Evolutionary conservation across 1,140 invertebrate genomes (phyloP), one percentile per base, ranked within the genome.

Genomic region (Temnothorax nylanderi): DNA sequence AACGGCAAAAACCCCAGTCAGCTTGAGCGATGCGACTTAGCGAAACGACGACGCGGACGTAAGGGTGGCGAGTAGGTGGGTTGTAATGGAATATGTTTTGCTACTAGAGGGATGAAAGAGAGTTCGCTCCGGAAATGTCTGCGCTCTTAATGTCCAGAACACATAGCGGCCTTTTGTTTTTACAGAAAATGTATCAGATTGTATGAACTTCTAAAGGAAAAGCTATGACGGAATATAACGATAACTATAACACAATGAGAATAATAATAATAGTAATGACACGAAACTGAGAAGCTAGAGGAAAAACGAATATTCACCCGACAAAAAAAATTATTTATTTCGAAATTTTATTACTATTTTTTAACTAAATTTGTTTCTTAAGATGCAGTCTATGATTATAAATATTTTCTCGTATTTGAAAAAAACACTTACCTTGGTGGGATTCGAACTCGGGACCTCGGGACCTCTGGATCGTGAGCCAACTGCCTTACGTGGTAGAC

Each of bases 61-160:
- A 26, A 37, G 58, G 60, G 18, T 56, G 11, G 60, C 18, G 44
- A 60, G 71, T 54, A 44, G 47, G 34, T 26, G 26, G 21, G 67
- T 54, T 75, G 49, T 87, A 82, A 89, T 87, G 87, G 56, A 71
- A 77, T 78, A 41, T 77, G 85, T 90, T 90, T 89, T 90, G 87
- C 71, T 62, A 34, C 64, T 7, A 37, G 16, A 47, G n/a, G 5
- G 4, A 37, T 34, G 72, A 60, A 89, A 41, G 34, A 89, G 60
- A 54, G 47, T 64, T 32, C n/a, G 81, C 51, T 47, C 34, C 47
- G 51, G 69, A 84, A 84, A 84, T 16, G 44, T 84, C 69, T 26
- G 80, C 18, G 41, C 54, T 84, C 80, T 84, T 84, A 84, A 75
- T 60, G 80, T 84, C 80, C 69, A 13, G 54, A 60, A 67, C 80